A percentile compares a stretch with the other conserved stretches of the same genome.
Evolutionary conservation across 2,888 invertebrate genomes (phyloP).

Genomic region (Conchocele bisecta): DNA sequence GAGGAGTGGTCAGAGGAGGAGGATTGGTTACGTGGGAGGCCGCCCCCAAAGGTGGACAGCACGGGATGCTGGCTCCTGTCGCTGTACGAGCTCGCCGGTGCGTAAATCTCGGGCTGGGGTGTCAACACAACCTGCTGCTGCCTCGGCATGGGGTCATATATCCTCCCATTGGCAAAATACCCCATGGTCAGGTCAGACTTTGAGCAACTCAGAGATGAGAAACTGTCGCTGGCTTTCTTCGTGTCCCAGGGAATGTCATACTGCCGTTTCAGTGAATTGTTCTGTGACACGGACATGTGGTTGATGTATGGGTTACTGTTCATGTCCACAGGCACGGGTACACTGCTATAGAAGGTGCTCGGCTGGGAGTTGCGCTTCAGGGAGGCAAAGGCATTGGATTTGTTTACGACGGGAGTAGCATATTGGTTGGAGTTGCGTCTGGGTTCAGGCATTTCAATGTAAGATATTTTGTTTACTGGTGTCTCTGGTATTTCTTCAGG

Average conservation of each 20-base stretch:
- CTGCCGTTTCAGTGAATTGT: slow-evolving; percentile 50
- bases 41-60: slow-evolving; percentile 75
- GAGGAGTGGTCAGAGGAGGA: slow-evolving; percentile 64
- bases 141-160: slow-evolving; percentile 73
- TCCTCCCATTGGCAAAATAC: slow-evolving; percentile 75
- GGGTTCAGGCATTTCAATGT: slow-evolving; percentile 69
- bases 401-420: slow-evolving; percentile 61
- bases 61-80: slow-evolving; percentile 70
- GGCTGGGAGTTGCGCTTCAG: slow-evolving; percentile 57
- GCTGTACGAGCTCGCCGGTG: slow-evolving; percentile 78
- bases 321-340: slow-evolving; percentile 70
- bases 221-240: slow-evolving; percentile 46
- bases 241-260: slow-evolving; percentile 60
- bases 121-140: slow-evolving; percentile 39
- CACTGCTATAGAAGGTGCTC: slow-evolving; percentile 73
- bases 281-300: slow-evolving; percentile 58
- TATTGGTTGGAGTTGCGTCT: slow-evolving; percentile 53
- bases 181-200: slow-evolving; percentile 66
- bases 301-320: slow-evolving; percentile 56
- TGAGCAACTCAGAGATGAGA: slow-evolving; percentile 51
- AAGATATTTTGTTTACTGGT: slow-evolving; percentile 69
- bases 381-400: slow-evolving; percentile 50
- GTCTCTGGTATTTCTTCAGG: slow-evolving; percentile 55
- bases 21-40: slow-evolving; percentile 60
- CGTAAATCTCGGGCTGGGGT: slow-evolving; percentile 65